Base-by-base conservation (phyloP, 2,113 vertebrate genomes). In the Promerops cafer region DNA sequence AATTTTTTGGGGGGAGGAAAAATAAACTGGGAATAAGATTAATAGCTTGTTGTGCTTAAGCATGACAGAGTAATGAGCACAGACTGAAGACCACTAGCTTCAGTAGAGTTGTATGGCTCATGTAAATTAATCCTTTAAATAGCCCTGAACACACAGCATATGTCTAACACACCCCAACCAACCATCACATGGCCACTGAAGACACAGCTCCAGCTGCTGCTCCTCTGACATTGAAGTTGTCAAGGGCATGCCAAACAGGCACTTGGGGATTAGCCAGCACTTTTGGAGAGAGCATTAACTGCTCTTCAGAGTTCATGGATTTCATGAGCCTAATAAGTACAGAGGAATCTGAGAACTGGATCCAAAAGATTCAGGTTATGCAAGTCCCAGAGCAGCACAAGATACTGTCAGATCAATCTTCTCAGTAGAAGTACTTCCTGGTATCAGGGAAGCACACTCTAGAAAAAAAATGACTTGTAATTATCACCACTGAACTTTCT, bases 121-220 rank as follows among this genome's bases (percentile, higher is more conserved):
- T 23, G 37, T 21, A 78, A 90, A 86, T 83, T 72, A 95, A 84
- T 84, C 88, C 40, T 93, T 92, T 87, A 86, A 75, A 79, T 35
- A 56, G 33, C 40, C 49, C 66, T 61, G 39, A 60, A 96, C 64
- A 75, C 28, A 13, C 61, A 91, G 93, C 74, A 81, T 52, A 88
- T 83, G 83, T 35, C 19, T 63, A 89, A 90, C 11, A 19, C 30
- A 72, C 53, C 89, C 74, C 92, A 90, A 90, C 61, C 91, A 86
- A 49, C 75, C 74, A 91, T 27, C 40, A 44, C 23, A 27, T 0
- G 6, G 85, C 77, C 65, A 45, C 83, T 69, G 81, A 85, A 63
- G 39, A 59, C 23, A 71, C 65, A 86, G 52, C 83, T 83, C 84
- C 83, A 94, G 83, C 93, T 96, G 77, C 40, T 82, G 61, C 37